Conservation (phyloP, 2,888 invertebrate species). For the Scelioninae gen. 2 region DNA sequence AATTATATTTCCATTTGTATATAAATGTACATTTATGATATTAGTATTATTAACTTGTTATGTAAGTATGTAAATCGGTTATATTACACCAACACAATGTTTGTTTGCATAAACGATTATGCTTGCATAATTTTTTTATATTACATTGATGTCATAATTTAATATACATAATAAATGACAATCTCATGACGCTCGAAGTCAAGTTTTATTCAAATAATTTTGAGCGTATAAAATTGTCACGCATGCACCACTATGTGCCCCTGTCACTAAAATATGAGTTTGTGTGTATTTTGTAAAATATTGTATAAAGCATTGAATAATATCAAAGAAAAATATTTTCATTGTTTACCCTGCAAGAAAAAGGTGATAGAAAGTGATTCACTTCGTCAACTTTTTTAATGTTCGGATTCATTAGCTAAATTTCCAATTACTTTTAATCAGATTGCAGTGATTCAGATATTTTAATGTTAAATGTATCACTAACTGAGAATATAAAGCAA, state of each 20-base stretch:
- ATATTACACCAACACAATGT: conserved; percentile 36
- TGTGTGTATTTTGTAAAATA: no score
- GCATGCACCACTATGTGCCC: background rate
- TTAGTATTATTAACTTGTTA: conserved; percentile 41
- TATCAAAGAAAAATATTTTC: no score
- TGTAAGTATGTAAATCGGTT: conserved; percentile 48
- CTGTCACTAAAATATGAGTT: background rate
- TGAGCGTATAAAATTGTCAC: background rate
- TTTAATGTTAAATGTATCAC: no score
- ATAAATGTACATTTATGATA: conserved; percentile 60
- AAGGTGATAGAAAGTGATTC: no score
- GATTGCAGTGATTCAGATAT: no score
- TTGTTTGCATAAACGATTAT: conserved; percentile 29
- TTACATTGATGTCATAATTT: conserved; percentile 30
- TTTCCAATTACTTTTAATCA: no score
- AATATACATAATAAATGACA: conserved; percentile 10
- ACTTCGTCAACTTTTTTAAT: no score
- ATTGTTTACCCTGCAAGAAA: no score
- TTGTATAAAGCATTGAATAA: no score
- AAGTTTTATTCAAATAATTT: background rate
- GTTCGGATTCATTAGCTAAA: no score
- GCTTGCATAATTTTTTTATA: conserved; percentile 22
- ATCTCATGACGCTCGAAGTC: conserved; percentile 1
- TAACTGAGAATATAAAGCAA: no score
- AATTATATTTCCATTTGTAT: conserved; percentile 50